Evolutionary conservation across 2,888 invertebrate genomes (phyloP).

Genomic region (Vandiemenella viatica): DNA sequence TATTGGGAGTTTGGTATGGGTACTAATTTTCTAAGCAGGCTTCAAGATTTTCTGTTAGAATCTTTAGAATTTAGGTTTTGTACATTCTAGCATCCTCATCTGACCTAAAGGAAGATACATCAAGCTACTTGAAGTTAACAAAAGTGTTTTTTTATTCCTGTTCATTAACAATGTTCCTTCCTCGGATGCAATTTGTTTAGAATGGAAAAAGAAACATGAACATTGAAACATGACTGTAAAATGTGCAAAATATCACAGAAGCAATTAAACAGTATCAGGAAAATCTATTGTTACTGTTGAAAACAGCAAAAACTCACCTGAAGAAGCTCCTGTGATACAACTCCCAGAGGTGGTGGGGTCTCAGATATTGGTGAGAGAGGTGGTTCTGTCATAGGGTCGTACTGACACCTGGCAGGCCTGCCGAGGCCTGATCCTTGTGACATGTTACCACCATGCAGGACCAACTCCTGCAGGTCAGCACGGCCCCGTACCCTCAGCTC

Average conservation of each 20-base stretch:
- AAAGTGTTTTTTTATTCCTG: not conserved
- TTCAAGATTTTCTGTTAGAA: too few species aligned
- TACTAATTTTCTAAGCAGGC: too few species aligned
- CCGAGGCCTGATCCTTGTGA: conserved; percentile 42
- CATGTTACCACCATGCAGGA: conserved; percentile 32
- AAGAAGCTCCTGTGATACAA: conserved; percentile 17
- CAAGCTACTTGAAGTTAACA: not conserved
- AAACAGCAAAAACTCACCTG: conserved; percentile 5
- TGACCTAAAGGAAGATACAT: too few species aligned
- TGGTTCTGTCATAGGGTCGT: conserved; percentile 31
- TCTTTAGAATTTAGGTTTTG: too few species aligned
- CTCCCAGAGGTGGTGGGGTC: conserved; percentile 43
- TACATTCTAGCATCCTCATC: too few species aligned
- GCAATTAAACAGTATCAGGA: not conserved
- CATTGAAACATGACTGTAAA: too few species aligned
- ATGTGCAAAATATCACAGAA: not conserved
- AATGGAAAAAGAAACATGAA: too few species aligned
- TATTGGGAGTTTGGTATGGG: too few species aligned
- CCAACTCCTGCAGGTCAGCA: conserved; percentile 15
- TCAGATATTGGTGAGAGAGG: conserved; percentile 77
- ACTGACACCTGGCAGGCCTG: conserved; percentile 28
- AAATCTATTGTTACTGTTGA: not conserved
- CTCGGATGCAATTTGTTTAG: too few species aligned
- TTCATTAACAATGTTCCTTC: too few species aligned
- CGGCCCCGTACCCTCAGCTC: conserved; percentile 34